phyloP scores from a whole-genome alignment of 2,888 invertebrate genomes.

The Erynnis tages region DNA sequence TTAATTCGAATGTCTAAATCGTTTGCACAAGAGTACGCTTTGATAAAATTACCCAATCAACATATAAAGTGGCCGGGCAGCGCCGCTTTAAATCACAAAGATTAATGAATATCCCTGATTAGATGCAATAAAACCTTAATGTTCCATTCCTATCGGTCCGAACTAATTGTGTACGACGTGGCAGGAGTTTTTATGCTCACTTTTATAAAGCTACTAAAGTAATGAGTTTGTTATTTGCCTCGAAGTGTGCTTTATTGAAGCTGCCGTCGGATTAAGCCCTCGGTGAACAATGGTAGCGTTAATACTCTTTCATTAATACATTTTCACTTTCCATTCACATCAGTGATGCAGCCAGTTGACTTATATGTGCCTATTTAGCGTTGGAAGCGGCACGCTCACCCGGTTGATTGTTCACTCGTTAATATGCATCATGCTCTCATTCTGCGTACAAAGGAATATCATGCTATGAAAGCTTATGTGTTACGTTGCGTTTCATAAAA shows the following conservation, averaged over 20 bases:
- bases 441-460: conserved; percentile 24
- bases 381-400: conserved; percentile 23
- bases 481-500: conserved; percentile 7
- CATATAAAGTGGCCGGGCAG: conserved; percentile 64
- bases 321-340: conserved; percentile 22
- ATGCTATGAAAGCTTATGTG: conserved; percentile 18
- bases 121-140: conserved; percentile 38
- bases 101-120: conserved; percentile 61
- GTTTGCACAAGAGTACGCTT: conserved; percentile 50
- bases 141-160: conserved; percentile 14
- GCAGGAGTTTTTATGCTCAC: conserved; percentile 6
- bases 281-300: conserved; percentile 16
- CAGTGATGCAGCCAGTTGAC: conserved; percentile 23
- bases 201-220: conserved; percentile 9
- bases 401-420: conserved; percentile 26
- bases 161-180: conserved; percentile 19
- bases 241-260: conserved; percentile 9
- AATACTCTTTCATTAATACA: conserved; percentile 26
- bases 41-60: conserved; percentile 66
- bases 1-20: conserved; percentile 48
- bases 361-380: conserved; percentile 28
- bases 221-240: conserved; percentile 17
- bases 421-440: conserved; percentile 28
- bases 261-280: conserved; percentile 11
- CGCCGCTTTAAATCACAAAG: conserved; percentile 59